Conservation (phyloP, 2,888 invertebrate species). For the Rapana venosa region DNA sequence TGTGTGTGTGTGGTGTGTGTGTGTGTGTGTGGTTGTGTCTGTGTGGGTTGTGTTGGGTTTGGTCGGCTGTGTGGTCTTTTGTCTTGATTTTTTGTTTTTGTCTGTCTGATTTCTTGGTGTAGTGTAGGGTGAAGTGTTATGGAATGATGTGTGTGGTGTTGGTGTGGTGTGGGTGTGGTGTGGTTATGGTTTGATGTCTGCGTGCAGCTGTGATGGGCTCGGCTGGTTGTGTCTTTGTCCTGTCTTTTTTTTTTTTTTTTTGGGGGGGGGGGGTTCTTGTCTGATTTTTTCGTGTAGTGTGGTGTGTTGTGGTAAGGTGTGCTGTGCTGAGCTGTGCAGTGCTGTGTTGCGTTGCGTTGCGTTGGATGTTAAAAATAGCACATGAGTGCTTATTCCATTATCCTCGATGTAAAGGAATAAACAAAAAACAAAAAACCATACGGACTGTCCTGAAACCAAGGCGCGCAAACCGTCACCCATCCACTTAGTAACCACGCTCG, state of each 20-base stretch:
- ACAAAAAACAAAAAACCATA: no score
- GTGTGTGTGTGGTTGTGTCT: not conserved
- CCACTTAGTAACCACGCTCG: no score
- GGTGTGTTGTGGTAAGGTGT: not conserved
- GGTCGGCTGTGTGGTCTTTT: not conserved
- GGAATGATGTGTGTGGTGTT: not conserved
- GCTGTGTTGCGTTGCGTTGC: not conserved
- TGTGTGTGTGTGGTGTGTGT: not conserved
- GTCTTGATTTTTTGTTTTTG: not conserved
- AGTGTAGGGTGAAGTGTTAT: not conserved
- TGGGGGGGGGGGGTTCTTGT: not conserved
- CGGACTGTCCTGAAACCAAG: no score
- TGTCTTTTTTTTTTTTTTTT: not conserved
- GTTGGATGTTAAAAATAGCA: not conserved
- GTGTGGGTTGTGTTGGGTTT: not conserved
- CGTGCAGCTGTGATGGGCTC: not conserved
- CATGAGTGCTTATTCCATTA: not conserved
- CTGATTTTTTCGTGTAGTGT: not conserved
- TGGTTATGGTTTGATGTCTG: not conserved
- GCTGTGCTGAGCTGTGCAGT: not conserved
- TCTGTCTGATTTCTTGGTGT: not conserved
- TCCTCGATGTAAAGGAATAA: no score
- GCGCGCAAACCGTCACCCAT: no score
- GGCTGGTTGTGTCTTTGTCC: not conserved
- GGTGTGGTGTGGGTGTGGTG: not conserved